phyloP scores from a whole-genome alignment of 1,140 invertebrate genomes.

The Metopolophium dirhodum region DNA sequence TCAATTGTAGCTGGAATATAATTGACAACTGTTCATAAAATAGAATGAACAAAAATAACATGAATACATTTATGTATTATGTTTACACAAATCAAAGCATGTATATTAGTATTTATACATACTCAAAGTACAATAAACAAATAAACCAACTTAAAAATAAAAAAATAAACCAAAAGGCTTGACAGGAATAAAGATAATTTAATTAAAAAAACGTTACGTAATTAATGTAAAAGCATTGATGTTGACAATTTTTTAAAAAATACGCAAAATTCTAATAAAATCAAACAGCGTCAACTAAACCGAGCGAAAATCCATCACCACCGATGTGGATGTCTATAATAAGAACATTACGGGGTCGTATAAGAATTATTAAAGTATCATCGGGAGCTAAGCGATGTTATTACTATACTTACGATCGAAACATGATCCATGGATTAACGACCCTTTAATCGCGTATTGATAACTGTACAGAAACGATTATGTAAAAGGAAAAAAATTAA shows the following conservation, averaged over 20 bases:
- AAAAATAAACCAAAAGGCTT: not conserved
- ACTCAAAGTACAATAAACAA: not conserved
- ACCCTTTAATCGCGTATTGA: not conserved
- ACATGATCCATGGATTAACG: constrained; percentile 33
- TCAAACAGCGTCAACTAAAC: not conserved
- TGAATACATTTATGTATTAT: not conserved
- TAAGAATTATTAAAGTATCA: not conserved
- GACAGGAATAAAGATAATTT: not conserved
- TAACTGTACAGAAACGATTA: not conserved
- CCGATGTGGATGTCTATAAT: not conserved
- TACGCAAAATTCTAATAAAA: not conserved
- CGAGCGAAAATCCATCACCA: not conserved
- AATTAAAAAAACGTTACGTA: not conserved
- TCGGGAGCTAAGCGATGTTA: not conserved
- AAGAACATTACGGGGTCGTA: not conserved
- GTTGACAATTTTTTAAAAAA: not conserved
- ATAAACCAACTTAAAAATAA: not conserved
- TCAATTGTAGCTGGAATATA: not conserved
- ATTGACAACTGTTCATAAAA: not conserved
- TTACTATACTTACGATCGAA: constrained; percentile 38
- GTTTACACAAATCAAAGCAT: not conserved
- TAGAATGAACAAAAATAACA: not conserved
- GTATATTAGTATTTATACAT: not conserved
- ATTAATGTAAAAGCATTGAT: not conserved
- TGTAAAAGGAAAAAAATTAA: not conserved